These are phyloP conservation scores for Bryconaethiops microstoma DNA, from an alignment of 2,797 vertebrate species.

Conservation along the genomic window DNA sequence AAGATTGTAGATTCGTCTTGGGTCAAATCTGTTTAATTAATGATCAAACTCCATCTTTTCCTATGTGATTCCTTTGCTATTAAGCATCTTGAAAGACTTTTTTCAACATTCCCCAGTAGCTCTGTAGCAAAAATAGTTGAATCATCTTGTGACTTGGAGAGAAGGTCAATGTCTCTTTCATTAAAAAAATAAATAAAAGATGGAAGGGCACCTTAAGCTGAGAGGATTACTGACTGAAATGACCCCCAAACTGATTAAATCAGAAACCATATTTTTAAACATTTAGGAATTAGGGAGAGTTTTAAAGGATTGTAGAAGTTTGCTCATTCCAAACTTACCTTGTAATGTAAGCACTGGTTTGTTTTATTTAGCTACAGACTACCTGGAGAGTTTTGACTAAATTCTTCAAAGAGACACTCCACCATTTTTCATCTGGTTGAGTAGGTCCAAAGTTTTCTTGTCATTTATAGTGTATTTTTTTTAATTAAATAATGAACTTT, in stretches of 20 bases:
- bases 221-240: not conserved
- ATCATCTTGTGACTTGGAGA: not conserved
- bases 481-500: no score
- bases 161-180: not conserved
- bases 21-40: not conserved
- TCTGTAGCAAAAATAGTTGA: not conserved
- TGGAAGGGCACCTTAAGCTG: no score
- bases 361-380: not conserved
- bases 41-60: not conserved
- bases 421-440: not conserved
- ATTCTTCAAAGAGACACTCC: not conserved
- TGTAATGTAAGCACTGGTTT: not conserved
- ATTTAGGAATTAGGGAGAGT: not conserved
- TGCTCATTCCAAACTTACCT: not conserved
- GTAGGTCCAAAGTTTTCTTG: no score
- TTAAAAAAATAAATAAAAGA: not conserved
- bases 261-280: not conserved
- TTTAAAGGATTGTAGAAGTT: not conserved
- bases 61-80: not conserved
- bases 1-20: not conserved
- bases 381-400: not conserved
- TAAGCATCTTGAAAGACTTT: not conserved
- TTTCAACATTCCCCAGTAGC: not conserved
- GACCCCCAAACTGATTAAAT: not conserved
- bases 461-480: no score